Conservation (phyloP, 1,140 invertebrate genomes). For the Belonocnema kinseyi region DNA sequence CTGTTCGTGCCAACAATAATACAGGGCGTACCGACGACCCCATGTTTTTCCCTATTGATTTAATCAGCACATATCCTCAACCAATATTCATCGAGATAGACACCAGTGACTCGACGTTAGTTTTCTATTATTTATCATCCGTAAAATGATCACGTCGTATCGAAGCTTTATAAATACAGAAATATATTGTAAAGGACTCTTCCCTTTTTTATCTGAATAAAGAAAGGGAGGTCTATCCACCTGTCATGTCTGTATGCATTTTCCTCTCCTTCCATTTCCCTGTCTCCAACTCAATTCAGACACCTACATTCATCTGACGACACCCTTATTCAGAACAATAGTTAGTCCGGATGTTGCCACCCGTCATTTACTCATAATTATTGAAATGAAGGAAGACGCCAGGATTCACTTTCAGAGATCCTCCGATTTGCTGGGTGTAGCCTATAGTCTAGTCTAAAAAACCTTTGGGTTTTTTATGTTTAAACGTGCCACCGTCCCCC, state of each 20-base stretch:
- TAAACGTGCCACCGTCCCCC: too few relatives aligned
- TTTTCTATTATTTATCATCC: not conserved
- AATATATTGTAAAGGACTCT: not conserved
- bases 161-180: not conserved
- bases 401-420: not conserved
- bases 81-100: not conserved
- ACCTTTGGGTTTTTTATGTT: too few relatives aligned
- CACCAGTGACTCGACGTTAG: not conserved
- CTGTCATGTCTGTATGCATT: not conserved
- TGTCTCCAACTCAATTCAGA: conserved; percentile 14
- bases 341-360: conserved; percentile 42
- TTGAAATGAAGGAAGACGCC: conserved; percentile 40
- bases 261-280: not conserved
- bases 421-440: not conserved
- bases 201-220: not conserved
- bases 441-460: too few relatives aligned
- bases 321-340: conserved; percentile 33
- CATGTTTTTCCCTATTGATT: conserved; percentile 8
- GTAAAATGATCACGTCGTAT: conserved; percentile 6
- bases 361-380: conserved; percentile 42
- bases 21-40: conserved; percentile 11
- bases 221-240: not conserved
- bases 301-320: conserved; percentile 17
- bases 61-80: not conserved
- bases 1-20: not conserved